A percentile compares a stretch with the other conserved stretches of the same genome.
Conservation (phyloP, 2,113 vertebrate genomes). For the Galeopterus variegatus region DNA sequence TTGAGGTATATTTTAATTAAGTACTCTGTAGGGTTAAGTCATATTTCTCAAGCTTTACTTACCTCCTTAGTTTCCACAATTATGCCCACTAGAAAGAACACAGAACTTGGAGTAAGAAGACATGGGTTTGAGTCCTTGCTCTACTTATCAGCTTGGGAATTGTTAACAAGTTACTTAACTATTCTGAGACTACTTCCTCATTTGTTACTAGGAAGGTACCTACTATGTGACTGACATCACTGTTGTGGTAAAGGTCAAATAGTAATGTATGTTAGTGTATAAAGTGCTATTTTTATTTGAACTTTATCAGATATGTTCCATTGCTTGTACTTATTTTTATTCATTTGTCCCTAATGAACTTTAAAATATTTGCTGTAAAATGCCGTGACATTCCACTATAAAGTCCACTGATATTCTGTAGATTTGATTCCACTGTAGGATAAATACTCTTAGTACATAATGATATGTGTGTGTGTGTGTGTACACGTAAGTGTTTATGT, state of each 20-base stretch:
- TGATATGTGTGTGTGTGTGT: not conserved
- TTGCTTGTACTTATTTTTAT: not conserved
- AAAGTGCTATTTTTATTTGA: not conserved
- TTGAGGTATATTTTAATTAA: not conserved
- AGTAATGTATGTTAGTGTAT: not conserved
- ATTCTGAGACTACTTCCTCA: not conserved
- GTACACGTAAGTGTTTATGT: not conserved
- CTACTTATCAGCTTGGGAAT: not conserved
- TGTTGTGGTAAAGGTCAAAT: not conserved
- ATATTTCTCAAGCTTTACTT: not conserved
- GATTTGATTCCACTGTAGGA: not conserved
- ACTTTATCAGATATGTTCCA: not conserved
- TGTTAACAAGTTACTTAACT: not conserved
- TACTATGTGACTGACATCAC: not conserved
- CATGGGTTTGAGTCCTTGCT: constrained; percentile 8
- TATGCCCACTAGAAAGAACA: not conserved
- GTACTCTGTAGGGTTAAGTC: not conserved
- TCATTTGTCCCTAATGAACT: not conserved
- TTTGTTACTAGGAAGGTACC: not conserved
- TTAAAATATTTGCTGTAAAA: constrained; percentile 25
- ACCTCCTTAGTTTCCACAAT: not conserved
- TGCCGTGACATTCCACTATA: not conserved
- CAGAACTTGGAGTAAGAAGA: not conserved
- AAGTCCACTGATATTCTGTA: not conserved
- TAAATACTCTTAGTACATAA: not conserved